Percentiles rank a stretch among this genome's conserved stretches.
Evolutionary conservation across 2,888 invertebrate genomes (phyloP).

Genomic region (Diarsia dahlii): DNA sequence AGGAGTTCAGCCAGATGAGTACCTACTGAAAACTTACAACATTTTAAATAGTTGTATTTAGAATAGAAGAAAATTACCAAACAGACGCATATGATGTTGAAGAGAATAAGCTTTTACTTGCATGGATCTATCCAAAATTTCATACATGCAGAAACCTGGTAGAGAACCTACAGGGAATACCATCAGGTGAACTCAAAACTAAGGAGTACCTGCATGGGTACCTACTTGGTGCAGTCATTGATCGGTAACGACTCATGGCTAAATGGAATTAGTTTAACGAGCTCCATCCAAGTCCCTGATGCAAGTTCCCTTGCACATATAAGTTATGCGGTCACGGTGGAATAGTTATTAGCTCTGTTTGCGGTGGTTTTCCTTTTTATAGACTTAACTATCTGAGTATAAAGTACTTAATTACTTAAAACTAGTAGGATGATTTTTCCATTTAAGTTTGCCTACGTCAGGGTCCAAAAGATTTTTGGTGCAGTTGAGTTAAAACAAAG

Average conservation of each 20-base stretch:
- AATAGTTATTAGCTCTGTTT: conserved; percentile 4
- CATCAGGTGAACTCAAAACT: not conserved
- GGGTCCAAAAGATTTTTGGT: not conserved
- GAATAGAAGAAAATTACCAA: not conserved
- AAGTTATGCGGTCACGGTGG: conserved; percentile 23
- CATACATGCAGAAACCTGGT: not conserved
- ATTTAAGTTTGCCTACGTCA: not conserved
- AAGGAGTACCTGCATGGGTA: not conserved
- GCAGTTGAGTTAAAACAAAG: not conserved
- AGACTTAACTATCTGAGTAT: not conserved
- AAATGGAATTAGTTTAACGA: conserved; percentile 46
- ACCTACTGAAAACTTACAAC: not conserved
- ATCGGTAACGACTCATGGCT: conserved; percentile 21
- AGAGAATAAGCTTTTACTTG: not conserved
- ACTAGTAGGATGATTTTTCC: not conserved
- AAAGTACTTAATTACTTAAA: not conserved
- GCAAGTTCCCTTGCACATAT: conserved; percentile 26
- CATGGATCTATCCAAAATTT: not conserved
- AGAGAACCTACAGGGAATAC: not conserved
- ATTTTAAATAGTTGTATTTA: not conserved
- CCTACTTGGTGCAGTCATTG: not conserved
- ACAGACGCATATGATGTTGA: not conserved
- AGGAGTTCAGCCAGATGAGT: not conserved
- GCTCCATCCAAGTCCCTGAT: conserved; percentile 39
- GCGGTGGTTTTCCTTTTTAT: not conserved